phyloP scores from a whole-genome alignment of 2,888 invertebrate genomes.

The Tachina fera region DNA sequence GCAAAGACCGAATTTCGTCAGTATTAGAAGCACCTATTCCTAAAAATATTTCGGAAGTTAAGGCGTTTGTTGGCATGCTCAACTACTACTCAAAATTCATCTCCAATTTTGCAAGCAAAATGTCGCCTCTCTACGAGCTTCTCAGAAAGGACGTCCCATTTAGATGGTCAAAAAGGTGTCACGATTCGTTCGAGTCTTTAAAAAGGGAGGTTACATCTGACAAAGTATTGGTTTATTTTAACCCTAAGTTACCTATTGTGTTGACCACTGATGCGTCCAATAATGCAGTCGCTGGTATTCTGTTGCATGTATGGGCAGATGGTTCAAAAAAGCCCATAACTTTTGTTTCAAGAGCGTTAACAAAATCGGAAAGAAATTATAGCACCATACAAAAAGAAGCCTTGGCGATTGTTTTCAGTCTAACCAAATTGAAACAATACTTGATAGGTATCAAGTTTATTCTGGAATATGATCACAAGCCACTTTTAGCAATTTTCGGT shows the following conservation, averaged over 20 bases:
- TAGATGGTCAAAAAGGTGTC: slow-evolving; percentile 74
- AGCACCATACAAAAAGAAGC: slow-evolving; percentile 53
- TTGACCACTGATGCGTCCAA: no score
- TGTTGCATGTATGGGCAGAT: slow-evolving; percentile 57
- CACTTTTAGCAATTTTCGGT: slow-evolving; percentile 52
- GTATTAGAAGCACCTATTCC: slow-evolving; percentile 52
- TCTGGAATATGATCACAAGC: slow-evolving; percentile 49
- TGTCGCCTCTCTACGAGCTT: slow-evolving; percentile 43
- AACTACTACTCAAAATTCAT: slow-evolving; percentile 69
- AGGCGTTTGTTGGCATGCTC: slow-evolving; percentile 57
- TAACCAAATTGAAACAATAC: slow-evolving; percentile 53
- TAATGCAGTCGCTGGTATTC: slow-evolving; percentile 45
- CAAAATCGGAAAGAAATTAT: slow-evolving; percentile 66
- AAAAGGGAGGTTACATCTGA: slow-evolving; percentile 71
- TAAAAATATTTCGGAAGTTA: slow-evolving; percentile 39
- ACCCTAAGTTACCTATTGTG: no score
- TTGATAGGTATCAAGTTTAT: slow-evolving; percentile 44
- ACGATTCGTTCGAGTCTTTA: slow-evolving; percentile 74
- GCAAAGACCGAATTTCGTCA: slow-evolving; percentile 33
- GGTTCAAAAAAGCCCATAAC: slow-evolving; percentile 65
- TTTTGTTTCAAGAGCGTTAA: slow-evolving; percentile 67
- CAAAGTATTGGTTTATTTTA: slow-evolving; percentile 68
- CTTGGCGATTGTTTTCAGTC: slow-evolving; percentile 48
- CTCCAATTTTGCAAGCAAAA: slow-evolving; percentile 56
- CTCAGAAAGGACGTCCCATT: slow-evolving; percentile 62